Conservation (phyloP, 2,797 vertebrate genomes). For the Taeniopygia guttata region DNA sequence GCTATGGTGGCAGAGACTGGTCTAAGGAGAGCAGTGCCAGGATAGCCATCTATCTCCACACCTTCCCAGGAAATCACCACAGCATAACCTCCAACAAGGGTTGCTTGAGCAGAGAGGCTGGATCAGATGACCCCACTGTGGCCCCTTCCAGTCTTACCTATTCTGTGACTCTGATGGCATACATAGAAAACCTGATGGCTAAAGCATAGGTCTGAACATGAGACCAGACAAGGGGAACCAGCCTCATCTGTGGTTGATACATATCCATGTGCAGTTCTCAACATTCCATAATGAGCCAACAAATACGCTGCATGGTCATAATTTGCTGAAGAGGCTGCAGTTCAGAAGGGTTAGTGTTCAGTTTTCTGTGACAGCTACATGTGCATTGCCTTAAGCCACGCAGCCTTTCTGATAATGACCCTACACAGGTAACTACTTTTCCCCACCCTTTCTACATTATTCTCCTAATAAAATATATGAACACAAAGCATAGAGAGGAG, state of each 20-base stretch:
- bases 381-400: slow-evolving; percentile 26
- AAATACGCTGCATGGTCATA: background rate
- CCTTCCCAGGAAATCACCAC: background rate
- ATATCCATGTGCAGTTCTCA: background rate
- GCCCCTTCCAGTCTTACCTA: background rate
- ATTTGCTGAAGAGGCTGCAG: background rate
- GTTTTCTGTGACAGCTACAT: background rate
- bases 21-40: background rate
- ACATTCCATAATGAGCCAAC: background rate
- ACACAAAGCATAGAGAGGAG: slow-evolving; percentile 73
- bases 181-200: background rate
- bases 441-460: slow-evolving; percentile 26
- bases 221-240: background rate
- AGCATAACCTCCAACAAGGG: background rate
- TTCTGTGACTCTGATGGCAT: background rate
- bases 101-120: background rate
- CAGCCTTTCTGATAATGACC: slow-evolving; percentile 6
- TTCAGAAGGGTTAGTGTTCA: slow-evolving; percentile 3
- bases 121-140: background rate
- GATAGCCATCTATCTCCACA: background rate
- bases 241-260: background rate
- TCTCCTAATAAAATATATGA: slow-evolving; percentile 62
- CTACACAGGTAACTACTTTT: slow-evolving; percentile 22
- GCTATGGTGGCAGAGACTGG: background rate
- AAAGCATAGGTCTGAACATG: background rate